Evolutionary conservation across 64 coral and sea anemone species (phyloP).

Genomic region (Dendronephthya gigantea): DNA sequence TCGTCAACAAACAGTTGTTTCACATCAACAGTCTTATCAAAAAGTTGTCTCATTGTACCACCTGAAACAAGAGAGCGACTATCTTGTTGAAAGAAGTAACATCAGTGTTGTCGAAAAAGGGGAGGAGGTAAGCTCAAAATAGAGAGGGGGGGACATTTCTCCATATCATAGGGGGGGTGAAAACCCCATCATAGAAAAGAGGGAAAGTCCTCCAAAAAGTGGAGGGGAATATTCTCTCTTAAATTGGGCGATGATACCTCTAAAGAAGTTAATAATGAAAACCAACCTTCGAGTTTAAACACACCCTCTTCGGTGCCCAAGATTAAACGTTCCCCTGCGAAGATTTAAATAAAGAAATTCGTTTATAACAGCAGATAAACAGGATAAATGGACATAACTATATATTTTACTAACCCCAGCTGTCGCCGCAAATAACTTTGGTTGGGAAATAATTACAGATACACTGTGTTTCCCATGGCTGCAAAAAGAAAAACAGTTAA

Average conservation of each 20-base stretch:
- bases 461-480: constrained; percentile 84
- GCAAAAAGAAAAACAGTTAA: neutral
- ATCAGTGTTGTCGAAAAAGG: no score
- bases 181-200: no score
- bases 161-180: no score
- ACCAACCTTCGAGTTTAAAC: constrained; percentile 49
- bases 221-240: no score
- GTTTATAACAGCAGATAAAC: neutral
- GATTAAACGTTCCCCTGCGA: constrained; percentile 57
- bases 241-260: no score
- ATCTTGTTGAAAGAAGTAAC: no score
- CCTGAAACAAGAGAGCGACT: constrained; percentile 19
- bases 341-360: neutral
- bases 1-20: constrained; percentile 72
- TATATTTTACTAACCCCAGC: constrained; percentile 55
- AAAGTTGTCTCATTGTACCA: constrained; percentile 50
- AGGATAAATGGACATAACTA: no score
- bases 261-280: no score
- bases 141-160: neutral
- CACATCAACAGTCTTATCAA: constrained; percentile 62
- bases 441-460: constrained; percentile 77
- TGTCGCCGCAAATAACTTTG: constrained; percentile 81
- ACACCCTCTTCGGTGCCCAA: constrained; percentile 87
- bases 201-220: no score
- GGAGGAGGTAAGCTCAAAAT: neutral